Evolutionary conservation across 2,113 vertebrate species (phyloP).

Genomic region (Dipodomys spectabilis): DNA sequence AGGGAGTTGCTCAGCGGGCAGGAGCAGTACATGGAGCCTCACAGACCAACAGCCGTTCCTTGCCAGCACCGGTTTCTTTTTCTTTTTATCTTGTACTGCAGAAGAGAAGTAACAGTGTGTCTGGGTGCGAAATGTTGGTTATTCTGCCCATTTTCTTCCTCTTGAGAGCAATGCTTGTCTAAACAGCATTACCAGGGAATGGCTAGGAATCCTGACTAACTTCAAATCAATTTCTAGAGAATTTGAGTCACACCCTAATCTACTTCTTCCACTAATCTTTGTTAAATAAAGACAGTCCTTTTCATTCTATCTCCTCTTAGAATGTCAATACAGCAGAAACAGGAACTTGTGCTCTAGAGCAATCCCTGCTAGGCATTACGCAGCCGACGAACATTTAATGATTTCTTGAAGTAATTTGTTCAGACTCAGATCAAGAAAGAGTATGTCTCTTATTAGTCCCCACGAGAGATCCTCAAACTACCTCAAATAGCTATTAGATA

Average conservation of each 20-base stretch:
- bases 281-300: background rate
- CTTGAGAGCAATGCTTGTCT: background rate
- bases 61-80: no score
- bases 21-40: no score
- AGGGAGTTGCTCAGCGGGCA: no score
- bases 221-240: background rate
- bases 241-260: background rate
- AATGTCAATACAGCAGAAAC: background rate
- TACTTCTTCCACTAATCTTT: background rate
- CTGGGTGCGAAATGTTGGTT: background rate
- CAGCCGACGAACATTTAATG: no score
- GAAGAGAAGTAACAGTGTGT: background rate
- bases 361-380: background rate
- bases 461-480: background rate
- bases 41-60: no score
- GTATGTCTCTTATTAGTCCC: background rate
- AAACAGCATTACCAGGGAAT: background rate
- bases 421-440: background rate
- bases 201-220: background rate
- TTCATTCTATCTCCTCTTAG: background rate
- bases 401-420: background rate
- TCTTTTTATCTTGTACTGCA: background rate
- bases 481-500: background rate
- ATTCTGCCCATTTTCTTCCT: background rate
- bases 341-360: conserved; percentile 25